Conservation (phyloP, 2,888 invertebrate species). For the Chrysolina oricalcia region DNA sequence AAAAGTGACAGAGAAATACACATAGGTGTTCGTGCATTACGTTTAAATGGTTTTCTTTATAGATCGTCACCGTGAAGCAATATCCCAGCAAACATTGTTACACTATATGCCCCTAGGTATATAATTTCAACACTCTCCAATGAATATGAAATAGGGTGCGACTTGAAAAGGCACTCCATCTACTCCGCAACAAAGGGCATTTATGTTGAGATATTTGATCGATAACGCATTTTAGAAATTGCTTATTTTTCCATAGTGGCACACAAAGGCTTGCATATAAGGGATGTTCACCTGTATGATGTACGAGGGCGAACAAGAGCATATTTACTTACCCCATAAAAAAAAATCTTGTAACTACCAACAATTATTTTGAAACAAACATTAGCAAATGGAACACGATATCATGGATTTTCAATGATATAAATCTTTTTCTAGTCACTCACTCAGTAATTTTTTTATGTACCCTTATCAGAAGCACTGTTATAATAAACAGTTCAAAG, state of each 20-base stretch:
- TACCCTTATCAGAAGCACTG: too few relatives aligned
- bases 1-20: too few relatives aligned
- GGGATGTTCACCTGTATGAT: neutral
- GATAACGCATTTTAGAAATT: constrained; percentile 5
- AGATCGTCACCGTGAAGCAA: neutral
- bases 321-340: too few relatives aligned
- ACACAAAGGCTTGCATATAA: neutral
- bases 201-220: constrained; percentile 6
- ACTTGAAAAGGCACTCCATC: neutral
- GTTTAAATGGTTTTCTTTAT: neutral
- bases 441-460: too few relatives aligned
- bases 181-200: neutral
- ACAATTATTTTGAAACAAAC: too few relatives aligned
- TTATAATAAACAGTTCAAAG: too few relatives aligned
- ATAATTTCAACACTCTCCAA: neutral
- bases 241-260: neutral
- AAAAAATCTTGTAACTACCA: too few relatives aligned
- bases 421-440: too few relatives aligned
- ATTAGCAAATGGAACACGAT: too few relatives aligned
- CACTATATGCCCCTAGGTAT: neutral
- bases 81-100: neutral
- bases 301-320: neutral
- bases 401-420: too few relatives aligned
- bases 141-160: neutral
- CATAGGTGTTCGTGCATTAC: too few relatives aligned